Evolutionary conservation across 2,113 vertebrate genomes (phyloP).

Genomic region (Scomber colias): DNA sequence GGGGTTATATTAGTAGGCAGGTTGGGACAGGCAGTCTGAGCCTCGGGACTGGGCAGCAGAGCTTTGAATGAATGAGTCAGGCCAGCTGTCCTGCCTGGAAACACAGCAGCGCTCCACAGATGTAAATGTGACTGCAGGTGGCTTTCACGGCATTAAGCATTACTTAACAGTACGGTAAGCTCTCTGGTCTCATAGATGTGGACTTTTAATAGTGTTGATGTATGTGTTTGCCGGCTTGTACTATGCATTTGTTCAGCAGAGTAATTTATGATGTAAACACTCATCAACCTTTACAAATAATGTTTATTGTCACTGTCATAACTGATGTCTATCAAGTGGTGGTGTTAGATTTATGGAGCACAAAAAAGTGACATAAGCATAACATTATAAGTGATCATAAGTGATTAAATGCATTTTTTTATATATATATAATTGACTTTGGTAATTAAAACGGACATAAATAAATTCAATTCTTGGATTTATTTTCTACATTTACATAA

Average conservation of each 20-base stretch:
- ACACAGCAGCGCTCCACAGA: slow-evolving; percentile 45
- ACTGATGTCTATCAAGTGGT: slow-evolving; percentile 14
- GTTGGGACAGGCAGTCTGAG: slow-evolving; percentile 39
- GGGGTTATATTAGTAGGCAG: slow-evolving; percentile 44
- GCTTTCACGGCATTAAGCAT: slow-evolving; percentile 34
- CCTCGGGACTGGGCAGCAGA: slow-evolving; percentile 41
- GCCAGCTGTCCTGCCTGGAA: slow-evolving; percentile 51
- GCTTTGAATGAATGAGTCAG: slow-evolving; percentile 71
- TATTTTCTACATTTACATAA: too few relatives aligned
- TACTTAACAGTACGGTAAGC: slow-evolving; percentile 32
- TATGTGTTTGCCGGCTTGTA: slow-evolving; percentile 1
- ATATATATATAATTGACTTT: too few relatives aligned
- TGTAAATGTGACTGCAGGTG: slow-evolving; percentile 63
- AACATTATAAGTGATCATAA: too few relatives aligned
- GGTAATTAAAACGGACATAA: too few relatives aligned
- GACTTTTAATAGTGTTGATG: slow-evolving; percentile 13
- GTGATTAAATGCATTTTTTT: too few relatives aligned
- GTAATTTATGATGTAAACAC: slow-evolving; percentile 21
- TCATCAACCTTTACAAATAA: slow-evolving; percentile 35
- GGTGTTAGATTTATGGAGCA: neutral
- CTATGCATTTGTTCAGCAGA: slow-evolving; percentile 23
- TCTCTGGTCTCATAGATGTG: slow-evolving; percentile 6
- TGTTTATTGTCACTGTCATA: neutral
- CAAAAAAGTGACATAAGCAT: too few relatives aligned
- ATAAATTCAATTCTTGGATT: too few relatives aligned